phyloP scores from a whole-genome alignment of 2,888 invertebrate genomes.

The Lithophane leautieri region DNA sequence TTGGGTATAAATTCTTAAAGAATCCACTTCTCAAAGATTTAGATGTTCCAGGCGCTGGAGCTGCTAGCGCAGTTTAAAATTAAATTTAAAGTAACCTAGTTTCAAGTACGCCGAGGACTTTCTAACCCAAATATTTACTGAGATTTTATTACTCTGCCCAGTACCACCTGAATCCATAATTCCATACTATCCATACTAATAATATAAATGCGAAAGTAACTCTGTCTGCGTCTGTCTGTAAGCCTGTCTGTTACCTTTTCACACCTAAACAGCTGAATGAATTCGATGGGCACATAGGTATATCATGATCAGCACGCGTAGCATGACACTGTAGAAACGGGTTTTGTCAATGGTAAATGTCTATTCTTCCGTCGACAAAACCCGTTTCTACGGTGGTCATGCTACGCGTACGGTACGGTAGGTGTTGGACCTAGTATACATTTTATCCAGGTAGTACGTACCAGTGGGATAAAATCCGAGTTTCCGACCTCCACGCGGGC shows the following conservation, averaged over 20 bases:
- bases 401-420: too few species aligned
- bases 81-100: slow-evolving; percentile 49
- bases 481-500: not conserved
- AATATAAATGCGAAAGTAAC: not conserved
- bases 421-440: too few species aligned
- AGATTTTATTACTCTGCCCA: slow-evolving; percentile 25
- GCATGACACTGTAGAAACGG: too few species aligned
- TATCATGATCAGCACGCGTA: too few species aligned
- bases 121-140: not conserved
- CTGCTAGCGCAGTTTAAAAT: slow-evolving; percentile 41
- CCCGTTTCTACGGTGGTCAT: too few species aligned
- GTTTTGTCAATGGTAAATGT: too few species aligned
- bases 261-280: not conserved
- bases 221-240: not conserved
- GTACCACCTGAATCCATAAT: not conserved
- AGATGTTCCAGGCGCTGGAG: slow-evolving; percentile 14
- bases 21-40: slow-evolving; percentile 27
- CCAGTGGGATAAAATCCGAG: not conserved
- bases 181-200: not conserved
- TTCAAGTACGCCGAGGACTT: slow-evolving; percentile 5
- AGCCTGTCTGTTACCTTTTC: not conserved
- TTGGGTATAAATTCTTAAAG: slow-evolving; percentile 43
- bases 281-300: not conserved
- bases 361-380: too few species aligned
- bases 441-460: too few species aligned